Evolutionary conservation across 2,113 vertebrate genomes (phyloP).

Genomic region (Dipodomys stephensi): DNA sequence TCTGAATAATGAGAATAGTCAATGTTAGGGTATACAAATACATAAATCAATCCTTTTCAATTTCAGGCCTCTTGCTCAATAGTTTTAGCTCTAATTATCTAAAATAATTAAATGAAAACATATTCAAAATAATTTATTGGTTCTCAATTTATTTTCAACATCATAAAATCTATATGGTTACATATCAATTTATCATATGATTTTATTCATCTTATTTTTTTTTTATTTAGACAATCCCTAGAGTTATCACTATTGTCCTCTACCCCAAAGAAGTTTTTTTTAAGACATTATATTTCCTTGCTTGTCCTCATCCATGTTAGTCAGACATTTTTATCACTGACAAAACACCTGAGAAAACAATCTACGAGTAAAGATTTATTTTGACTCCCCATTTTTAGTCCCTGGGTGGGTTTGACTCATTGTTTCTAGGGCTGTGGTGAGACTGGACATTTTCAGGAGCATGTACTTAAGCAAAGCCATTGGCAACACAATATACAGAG

Average conservation of each 20-base stretch:
- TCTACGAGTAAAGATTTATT: background rate
- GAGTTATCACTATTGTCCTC: background rate
- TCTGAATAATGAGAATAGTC: background rate
- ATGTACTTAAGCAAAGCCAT: background rate
- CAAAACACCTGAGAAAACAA: background rate
- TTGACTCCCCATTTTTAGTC: background rate
- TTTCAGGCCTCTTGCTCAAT: background rate
- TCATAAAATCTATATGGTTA: background rate
- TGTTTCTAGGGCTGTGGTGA: background rate
- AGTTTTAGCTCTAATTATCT: background rate
- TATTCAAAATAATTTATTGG: background rate
- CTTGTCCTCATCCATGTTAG: background rate
- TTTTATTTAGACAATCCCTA: background rate
- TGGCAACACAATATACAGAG: background rate
- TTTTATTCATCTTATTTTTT: background rate
- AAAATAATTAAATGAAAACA: background rate
- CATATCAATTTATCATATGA: background rate
- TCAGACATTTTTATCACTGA: background rate
- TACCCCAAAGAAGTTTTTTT: background rate
- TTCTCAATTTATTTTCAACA: conserved; percentile 9
- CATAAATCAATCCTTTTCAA: background rate
- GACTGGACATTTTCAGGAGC: background rate
- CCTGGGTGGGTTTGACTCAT: too few species aligned
- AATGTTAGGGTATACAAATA: background rate
- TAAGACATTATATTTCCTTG: background rate